Evolutionary conservation across 2,888 invertebrate species (phyloP), one percentile per base, ranked within the genome.

Genomic region (Dendrolimus pini): DNA sequence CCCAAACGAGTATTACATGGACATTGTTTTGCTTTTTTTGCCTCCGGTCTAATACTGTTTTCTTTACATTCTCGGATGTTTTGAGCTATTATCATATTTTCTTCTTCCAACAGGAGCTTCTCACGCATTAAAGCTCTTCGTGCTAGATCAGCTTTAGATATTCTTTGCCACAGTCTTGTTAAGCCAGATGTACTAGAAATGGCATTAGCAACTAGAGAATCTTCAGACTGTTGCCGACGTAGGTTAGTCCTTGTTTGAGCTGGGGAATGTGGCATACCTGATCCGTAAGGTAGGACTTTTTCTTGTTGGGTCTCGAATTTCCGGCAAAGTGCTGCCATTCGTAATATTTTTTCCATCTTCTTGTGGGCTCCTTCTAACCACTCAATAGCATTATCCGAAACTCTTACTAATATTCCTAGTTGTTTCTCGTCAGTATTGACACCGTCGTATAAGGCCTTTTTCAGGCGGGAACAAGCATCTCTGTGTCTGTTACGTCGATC

Each of bases 251-350:
- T 83, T 8, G 69, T 63, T 61, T 75, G 68, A n/a, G 68, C 69
- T 14, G 82, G 80, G 1, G 77, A 74, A 58, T 78, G 73, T 41
- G 84, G 84, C 55, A 65, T 56, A 13, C 58, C 60, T 8, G 75
- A 74, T 55, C 83, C 87, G 61, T 74, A 91, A 1, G 89, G 89
- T 54, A 89, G 62, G 14, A 91, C 78, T 68, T 90, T 91, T 74
- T 93, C 93, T 12, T 84, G 78, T 62, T 87, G 86, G 0, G 92
- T 92, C 78, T 93, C 93, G 67, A 88, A 91, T 73, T 92, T 93
- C 52, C 91, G 77, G 63, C 93, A 93, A n/a, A 91, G 78, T 41
- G 84, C 82, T 41, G 89, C 85, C 62, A 93, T 68, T 41, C 89
- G 85, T 55, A 92, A 68, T 56, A 93, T 88, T 66, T 86, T 88